Conservation (phyloP, 1,140 invertebrate species). For the Prorops nasuta region DNA sequence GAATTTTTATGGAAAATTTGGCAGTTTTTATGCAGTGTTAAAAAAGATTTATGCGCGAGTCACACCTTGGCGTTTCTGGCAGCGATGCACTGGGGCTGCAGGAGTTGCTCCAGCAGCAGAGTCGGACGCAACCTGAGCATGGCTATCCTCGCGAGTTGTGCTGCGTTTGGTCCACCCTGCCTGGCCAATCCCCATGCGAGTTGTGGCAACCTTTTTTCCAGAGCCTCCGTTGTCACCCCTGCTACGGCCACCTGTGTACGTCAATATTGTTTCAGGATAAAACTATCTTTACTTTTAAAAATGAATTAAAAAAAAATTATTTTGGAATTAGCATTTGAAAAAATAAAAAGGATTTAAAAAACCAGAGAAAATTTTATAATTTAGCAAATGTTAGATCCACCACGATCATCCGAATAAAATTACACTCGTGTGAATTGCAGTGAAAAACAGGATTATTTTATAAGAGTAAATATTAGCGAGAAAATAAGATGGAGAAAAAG, state of each 20-base stretch:
- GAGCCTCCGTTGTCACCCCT: constrained; percentile 44
- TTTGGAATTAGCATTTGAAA: neutral
- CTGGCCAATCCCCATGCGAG: constrained; percentile 61
- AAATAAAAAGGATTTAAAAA: neutral
- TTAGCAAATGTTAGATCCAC: neutral
- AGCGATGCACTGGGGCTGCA: constrained; percentile 64
- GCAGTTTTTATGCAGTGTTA: constrained; percentile 1
- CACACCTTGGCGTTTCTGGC: constrained; percentile 66
- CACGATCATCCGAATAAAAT: too few relatives aligned
- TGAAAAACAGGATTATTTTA: too few relatives aligned
- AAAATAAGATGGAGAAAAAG: too few relatives aligned
- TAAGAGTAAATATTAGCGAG: too few relatives aligned
- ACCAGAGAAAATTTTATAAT: neutral
- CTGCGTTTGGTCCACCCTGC: constrained; percentile 61
- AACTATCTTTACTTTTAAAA: neutral
- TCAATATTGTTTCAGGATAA: constrained; percentile 28
- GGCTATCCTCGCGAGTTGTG: constrained; percentile 61
- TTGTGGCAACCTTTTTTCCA: constrained; percentile 51
- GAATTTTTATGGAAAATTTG: neutral
- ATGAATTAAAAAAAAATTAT: neutral
- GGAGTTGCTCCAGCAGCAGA: constrained; percentile 62
- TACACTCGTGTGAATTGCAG: too few relatives aligned
- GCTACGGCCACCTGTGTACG: constrained; percentile 43
- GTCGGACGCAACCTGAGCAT: constrained; percentile 68
- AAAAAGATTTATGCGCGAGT: constrained; percentile 4